Evolutionary conservation across 2,888 invertebrate genomes (phyloP).

Genomic region (Dicranocentrus wangi): DNA sequence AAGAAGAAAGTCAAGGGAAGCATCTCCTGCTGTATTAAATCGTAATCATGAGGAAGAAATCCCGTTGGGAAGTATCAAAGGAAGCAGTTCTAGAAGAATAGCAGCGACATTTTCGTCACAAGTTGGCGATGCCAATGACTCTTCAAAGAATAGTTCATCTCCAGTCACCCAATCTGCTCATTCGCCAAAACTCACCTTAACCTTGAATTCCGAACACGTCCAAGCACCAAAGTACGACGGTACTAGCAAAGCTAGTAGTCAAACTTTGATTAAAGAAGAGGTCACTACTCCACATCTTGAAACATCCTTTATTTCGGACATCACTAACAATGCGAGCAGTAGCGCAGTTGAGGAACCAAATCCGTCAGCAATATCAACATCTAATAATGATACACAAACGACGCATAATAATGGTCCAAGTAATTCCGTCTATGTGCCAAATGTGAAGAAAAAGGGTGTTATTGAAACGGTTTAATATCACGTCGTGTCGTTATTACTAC

Average conservation of each 20-base stretch:
- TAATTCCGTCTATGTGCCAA: constrained; percentile 60
- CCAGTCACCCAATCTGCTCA: constrained; percentile 15
- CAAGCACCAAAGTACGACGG: constrained; percentile 3
- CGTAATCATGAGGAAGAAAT: constrained; percentile 67
- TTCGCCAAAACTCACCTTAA: constrained; percentile 23
- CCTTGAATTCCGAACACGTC: constrained; percentile 34
- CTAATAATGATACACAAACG: neutral
- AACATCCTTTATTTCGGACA: constrained; percentile 69
- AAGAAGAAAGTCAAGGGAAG: constrained; percentile 64
- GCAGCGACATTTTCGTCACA: constrained; percentile 25
- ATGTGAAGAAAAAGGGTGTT: constrained; percentile 67
- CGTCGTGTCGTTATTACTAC: too few relatives aligned
- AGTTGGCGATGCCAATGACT: constrained; percentile 27
- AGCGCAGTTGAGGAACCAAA: constrained; percentile 30
- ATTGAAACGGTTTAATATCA: constrained; percentile 66
- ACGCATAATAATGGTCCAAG: constrained; percentile 43
- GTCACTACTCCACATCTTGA: constrained; percentile 70
- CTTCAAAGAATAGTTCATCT: constrained; percentile 47
- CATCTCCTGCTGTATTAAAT: constrained; percentile 59
- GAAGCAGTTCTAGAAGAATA: constrained; percentile 23
- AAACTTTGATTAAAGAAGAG: constrained; percentile 46
- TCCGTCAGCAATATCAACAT: neutral
- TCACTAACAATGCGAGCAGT: constrained; percentile 27
- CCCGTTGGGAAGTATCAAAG: constrained; percentile 67
- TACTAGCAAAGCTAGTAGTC: neutral